These are phyloP conservation scores for Catharus fuscescens DNA, from an alignment of 2,113 vertebrate species.

Conservation along the genomic window DNA sequence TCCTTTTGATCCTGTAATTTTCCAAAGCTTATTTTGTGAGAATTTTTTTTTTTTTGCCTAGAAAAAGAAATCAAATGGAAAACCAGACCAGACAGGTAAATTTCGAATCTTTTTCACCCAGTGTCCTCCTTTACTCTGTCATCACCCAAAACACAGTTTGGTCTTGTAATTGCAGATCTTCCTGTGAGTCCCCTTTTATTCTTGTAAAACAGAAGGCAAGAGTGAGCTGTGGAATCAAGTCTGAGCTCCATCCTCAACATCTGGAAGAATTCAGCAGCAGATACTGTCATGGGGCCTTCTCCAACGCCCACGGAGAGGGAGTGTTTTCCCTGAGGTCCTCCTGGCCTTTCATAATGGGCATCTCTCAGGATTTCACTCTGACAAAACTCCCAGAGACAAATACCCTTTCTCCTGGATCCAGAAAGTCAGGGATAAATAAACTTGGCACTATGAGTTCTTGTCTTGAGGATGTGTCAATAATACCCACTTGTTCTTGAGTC, in stretches of 20 bases:
- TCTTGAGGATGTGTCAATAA: neutral
- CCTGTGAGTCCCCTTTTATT: neutral
- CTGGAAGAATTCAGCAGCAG: neutral
- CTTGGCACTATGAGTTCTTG: neutral
- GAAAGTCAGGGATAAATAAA: neutral
- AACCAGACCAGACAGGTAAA: neutral
- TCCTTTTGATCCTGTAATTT: neutral
- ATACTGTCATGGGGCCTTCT: neutral
- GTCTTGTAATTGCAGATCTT: neutral
- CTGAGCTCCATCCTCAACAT: neutral
- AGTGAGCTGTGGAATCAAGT: neutral
- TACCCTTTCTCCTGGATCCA: neutral
- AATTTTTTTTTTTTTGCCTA: neutral
- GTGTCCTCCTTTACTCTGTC: neutral
- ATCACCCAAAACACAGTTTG: neutral
- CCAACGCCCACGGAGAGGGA: neutral
- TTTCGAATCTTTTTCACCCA: rapidly evolving
- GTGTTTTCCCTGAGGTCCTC: neutral
- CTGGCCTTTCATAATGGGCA: neutral
- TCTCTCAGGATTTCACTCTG: neutral
- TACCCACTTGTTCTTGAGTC: neutral
- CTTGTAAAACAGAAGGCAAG: neutral
- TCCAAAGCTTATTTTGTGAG: neutral
- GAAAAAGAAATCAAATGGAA: neutral
- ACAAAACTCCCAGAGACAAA: neutral